These are phyloP conservation scores for Erpetoichthys calabaricus DNA, from an alignment of 2,797 vertebrate species.

Conservation along the genomic window DNA sequence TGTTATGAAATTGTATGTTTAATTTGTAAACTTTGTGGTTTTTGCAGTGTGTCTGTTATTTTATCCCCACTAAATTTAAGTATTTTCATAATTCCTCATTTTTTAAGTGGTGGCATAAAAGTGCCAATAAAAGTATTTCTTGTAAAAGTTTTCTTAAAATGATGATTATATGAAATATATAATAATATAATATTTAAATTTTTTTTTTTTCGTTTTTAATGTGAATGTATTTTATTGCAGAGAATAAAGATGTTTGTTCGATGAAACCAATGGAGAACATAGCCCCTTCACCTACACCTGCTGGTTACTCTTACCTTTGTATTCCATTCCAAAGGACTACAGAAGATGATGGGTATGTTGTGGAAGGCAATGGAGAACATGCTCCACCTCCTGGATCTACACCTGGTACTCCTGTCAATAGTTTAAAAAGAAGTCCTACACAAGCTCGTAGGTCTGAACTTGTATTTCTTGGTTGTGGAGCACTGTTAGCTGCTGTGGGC, in stretches of 20 bases:
- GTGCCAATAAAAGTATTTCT: too few relatives aligned
- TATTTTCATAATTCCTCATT: too few relatives aligned
- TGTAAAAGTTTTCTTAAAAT: too few relatives aligned
- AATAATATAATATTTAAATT: background rate
- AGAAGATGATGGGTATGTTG: constrained; percentile 57
- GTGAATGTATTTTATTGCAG: constrained; percentile 31
- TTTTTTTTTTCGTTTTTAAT: background rate
- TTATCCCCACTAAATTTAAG: too few relatives aligned
- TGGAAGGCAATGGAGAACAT: constrained; percentile 51
- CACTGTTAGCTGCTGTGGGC: constrained; percentile 76
- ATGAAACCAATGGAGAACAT: constrained; percentile 46
- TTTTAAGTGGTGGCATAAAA: too few relatives aligned
- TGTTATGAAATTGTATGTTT: too few relatives aligned
- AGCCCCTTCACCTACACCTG: constrained; percentile 39
- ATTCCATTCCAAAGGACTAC: constrained; percentile 71
- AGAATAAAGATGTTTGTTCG: constrained; percentile 76
- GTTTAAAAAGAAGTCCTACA: constrained; percentile 53
- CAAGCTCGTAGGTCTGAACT: constrained; percentile 70
- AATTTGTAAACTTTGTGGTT: too few relatives aligned
- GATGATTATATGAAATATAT: too few relatives aligned
- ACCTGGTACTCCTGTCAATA: constrained; percentile 64
- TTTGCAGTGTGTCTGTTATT: too few relatives aligned
- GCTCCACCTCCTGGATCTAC: constrained; percentile 43
- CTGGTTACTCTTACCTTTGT: constrained; percentile 86
- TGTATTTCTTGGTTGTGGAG: constrained; percentile 78